A percentile compares a stretch with the other conserved stretches of the same genome.
Evolutionary conservation across 1,140 invertebrate genomes (phyloP).

Genomic region (Archegozetes longisetosus): DNA sequence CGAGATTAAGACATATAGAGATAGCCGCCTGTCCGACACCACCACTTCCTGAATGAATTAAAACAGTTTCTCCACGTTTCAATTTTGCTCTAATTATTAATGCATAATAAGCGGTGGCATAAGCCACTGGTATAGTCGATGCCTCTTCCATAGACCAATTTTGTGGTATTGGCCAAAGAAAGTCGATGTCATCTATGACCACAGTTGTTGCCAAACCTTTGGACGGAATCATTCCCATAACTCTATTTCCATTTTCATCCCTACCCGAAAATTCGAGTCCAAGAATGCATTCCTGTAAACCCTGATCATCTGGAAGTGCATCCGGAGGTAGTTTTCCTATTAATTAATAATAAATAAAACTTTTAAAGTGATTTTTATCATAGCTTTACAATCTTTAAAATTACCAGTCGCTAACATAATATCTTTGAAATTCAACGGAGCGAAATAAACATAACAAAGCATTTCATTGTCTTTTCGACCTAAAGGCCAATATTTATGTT

Average conservation of each 20-base stretch:
- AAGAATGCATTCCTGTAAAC: slow-evolving; percentile 23
- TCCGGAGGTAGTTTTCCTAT: slow-evolving; percentile 90
- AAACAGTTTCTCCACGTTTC: slow-evolving; percentile 57
- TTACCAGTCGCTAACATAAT: slow-evolving; percentile 60
- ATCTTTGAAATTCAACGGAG: slow-evolving; percentile 20
- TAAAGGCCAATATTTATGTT: slow-evolving; percentile 38
- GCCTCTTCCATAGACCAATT: slow-evolving; percentile 79
- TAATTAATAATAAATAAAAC: too few relatives aligned
- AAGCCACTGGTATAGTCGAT: slow-evolving; percentile 80
- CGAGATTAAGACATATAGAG: slow-evolving; percentile 66
- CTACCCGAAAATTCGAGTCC: slow-evolving; percentile 74
- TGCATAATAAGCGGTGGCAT: slow-evolving; percentile 52
- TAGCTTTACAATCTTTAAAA: too few relatives aligned
- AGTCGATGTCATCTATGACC: slow-evolving; percentile 50
- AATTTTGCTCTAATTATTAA: slow-evolving; percentile 59
- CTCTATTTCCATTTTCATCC: slow-evolving; percentile 47
- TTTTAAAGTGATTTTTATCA: too few relatives aligned
- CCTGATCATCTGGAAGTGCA: slow-evolving; percentile 48
- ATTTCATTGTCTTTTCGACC: slow-evolving; percentile 32
- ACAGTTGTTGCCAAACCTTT: slow-evolving; percentile 75
- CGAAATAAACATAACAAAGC: slow-evolving; percentile 52
- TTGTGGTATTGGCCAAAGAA: slow-evolving; percentile 74
- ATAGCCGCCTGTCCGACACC: slow-evolving; percentile 95
- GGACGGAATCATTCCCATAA: slow-evolving; percentile 87
- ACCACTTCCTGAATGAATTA: slow-evolving; percentile 88